Conservation (phyloP, 2,797 vertebrate species). For the Falco cherrug region DNA sequence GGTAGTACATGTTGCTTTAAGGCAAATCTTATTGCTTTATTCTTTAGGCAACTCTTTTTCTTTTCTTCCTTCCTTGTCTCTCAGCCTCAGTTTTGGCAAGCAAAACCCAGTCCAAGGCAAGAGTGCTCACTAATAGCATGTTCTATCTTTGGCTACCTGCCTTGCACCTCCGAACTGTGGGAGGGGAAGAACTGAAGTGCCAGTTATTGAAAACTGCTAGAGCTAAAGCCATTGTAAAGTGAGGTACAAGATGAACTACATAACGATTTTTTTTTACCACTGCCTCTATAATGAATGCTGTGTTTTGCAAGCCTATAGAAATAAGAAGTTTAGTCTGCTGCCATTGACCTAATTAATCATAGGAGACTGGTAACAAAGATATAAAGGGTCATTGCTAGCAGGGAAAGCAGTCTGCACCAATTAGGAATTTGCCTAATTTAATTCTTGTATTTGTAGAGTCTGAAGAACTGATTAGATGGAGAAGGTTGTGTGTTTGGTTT, state of each 20-base stretch:
- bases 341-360: neutral
- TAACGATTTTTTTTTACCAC: neutral
- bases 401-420: neutral
- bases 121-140: neutral
- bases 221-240: neutral
- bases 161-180: neutral
- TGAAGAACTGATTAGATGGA: neutral
- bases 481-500: neutral
- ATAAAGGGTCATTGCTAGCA: neutral
- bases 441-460: neutral
- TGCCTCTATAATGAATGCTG: neutral
- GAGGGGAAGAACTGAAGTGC: neutral
- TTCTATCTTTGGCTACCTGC: neutral
- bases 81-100: neutral
- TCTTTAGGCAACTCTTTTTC: neutral
- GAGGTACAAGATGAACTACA: neutral
- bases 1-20: neutral
- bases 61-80: neutral
- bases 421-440: slow-evolving; percentile 3
- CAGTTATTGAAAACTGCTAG: neutral
- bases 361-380: neutral
- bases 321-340: neutral
- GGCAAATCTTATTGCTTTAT: neutral
- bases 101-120: neutral
- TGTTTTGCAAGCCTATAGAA: neutral